Base-by-base conservation (phyloP, 2,113 vertebrate genomes). In the Platysteira castanea region DNA sequence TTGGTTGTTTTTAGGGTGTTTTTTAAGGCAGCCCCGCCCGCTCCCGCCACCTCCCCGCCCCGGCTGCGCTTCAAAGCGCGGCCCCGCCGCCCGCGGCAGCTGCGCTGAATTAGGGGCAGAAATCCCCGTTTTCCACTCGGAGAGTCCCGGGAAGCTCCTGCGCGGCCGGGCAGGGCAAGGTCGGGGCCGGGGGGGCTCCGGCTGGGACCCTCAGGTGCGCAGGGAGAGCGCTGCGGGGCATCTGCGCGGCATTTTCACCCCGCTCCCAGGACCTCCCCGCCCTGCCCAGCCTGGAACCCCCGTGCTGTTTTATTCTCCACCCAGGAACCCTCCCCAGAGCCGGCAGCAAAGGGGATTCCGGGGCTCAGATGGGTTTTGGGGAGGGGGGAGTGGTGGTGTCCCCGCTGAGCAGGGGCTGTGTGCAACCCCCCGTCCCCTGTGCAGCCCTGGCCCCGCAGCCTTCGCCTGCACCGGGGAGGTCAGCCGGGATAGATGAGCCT, bases 401-500 rank as follows among this genome's bases (percentile, higher is more conserved):
- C 26, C 5, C 1, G 3, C 23, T 18, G 60, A 16, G 67, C 35
- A 17, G 49, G 26, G 39, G 6, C 4, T 13, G 11, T 33, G 85
- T 69, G 44, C 2, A 3, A 6, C 24, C 20, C 24, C 33, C 2
- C 15, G 15, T 18, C 19, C 54, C 31, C 39, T 13, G 42, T 0
- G 1, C 65, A 44, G 9, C 65, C 31, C 46, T 20, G 3, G 5
- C 67, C 57, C 57, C 3, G 5, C 42, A 33, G 70, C 39, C 44
- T 56, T 5, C 50, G 53, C 50, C 63, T 28, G 67, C 59, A 0
- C 19, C 2, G 2, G 56, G n/a, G 73, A 82, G 74, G 86, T 67
- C 92, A 83, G 78, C 31, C 0, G 10, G 61, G 75, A 65, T 6
- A 75, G 57, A 92, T 71, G 94, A 96, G 76, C 90, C 92, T 60